phyloP scores from a whole-genome alignment of 2,797 vertebrate genomes.

The Acomys russatus region DNA sequence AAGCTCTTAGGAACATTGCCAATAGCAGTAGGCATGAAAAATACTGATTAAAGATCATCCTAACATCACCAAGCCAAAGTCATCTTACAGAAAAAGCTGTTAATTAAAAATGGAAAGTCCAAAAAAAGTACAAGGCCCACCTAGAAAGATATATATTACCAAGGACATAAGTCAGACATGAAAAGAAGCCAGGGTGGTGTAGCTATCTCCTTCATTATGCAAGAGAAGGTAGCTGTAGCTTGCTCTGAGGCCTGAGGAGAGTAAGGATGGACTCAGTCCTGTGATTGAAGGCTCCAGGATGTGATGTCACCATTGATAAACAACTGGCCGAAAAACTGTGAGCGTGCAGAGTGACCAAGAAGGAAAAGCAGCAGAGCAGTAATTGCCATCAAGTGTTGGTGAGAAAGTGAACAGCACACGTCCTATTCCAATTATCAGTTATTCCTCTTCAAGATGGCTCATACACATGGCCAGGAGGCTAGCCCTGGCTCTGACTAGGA shows the following conservation, averaged over 20 bases:
- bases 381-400: conserved; percentile 2
- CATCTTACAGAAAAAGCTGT: not conserved
- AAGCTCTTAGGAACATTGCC: not conserved
- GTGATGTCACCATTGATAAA: not conserved
- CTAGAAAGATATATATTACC: not conserved
- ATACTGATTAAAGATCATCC: not conserved
- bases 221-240: not conserved
- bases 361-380: not conserved
- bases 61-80: not conserved
- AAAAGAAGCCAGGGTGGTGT: not conserved
- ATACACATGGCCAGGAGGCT: not conserved
- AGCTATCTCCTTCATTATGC: not conserved
- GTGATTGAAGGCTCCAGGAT: not conserved
- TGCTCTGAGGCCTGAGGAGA: not conserved
- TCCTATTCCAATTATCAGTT: not conserved
- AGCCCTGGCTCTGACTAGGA: conserved; percentile 27
- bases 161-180: not conserved
- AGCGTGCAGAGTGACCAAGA: not conserved
- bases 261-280: not conserved
- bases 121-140: no score
- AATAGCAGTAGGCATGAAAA: not conserved
- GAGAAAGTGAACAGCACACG: not conserved
- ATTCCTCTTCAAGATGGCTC: not conserved
- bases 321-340: not conserved
- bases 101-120: not conserved